Evolutionary conservation across 2,797 vertebrate species (phyloP), one percentile per base, ranked within the genome.

Genomic region (Thripadectes ignobilis): DNA sequence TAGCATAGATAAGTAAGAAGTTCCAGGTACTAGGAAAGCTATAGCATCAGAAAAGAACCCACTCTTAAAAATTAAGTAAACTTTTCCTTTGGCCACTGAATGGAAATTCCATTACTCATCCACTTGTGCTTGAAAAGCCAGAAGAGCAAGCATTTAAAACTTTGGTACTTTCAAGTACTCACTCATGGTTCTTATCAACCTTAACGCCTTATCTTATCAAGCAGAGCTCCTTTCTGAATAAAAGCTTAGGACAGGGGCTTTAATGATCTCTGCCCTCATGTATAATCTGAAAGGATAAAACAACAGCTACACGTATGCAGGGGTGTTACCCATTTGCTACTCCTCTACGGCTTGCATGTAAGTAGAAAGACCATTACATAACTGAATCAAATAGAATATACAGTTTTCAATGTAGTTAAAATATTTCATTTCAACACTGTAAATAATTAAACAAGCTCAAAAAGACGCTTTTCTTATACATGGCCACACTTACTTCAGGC

Each of bases 241-340:
- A 78, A 81, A 86, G 69, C 73, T 86, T 38, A 48, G 29, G 36
- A 81, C 1, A 14, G 71, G 61, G 4, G 32, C 32, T 77, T 88
- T 51, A 62, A 75, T 48, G 24, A 67, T 54, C 85, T 78, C 55
- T 78, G 72, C 27, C 62, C 65, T 73, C 89, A 43, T n/a, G 62
- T 29, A 45, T 83, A 38, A 89, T 18, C 77, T 54, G 54, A 58
- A 94, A 61, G 43, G 66, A 65, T 48, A n/a, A 73, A 93, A 88
- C 34, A 88, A 11, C 51, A 61, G 58, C 17, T 24, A 23, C 48
- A 80, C 88, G 54, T 32, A 76, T 2, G 78, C 58, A 30, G 19
- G 91, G 85, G 36, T 12, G 3, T 4, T 4, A 30, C 59, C 38
- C 51, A 59, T 76, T 81, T 92, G 72, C 45, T 84, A 77, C 88